Evolutionary conservation across 2,797 vertebrate species (phyloP), one percentile per base, ranked within the genome.

Genomic region (Eupleurogrammus muticus): DNA sequence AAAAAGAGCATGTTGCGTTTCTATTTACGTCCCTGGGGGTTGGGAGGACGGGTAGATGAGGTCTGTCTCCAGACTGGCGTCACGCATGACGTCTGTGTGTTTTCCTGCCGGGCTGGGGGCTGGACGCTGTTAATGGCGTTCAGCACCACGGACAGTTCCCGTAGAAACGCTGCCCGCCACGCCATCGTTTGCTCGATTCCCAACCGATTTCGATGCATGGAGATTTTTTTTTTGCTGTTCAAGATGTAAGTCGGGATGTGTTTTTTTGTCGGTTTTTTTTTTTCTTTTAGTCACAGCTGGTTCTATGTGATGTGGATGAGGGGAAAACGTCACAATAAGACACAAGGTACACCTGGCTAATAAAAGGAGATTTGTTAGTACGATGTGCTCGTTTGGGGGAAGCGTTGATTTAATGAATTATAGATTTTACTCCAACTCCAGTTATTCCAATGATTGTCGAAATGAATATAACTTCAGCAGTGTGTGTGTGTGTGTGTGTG

Each of bases 81-180:
- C 90, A 92, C 75, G 48, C 17, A 68, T 89, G 81, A 92, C 90
- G 88, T 89, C 67, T 71, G 71, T 71, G 79, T 83, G 71, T 84
- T 80, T 80, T 81, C 81, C 81, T 83, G 73, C 73, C 61, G 68
- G 44, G 69, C 56, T 77, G 62, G 65, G 48, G 17, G 68, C 65
- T 66, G 72, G 54, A 75, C 42, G 75, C 48, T 12, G 46, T 51
- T 71, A 77, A 89, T 89, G 85, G 69, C 80, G 88, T 67, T 93
- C 91, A 94, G 93, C 28, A 93, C 92, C 87, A 79, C 65, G 87
- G 92, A 79, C 82, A 94, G 92, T 77, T 84, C 78, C 68, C 12
- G 55, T 34, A 13, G 36, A 23, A 66, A 16, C 38, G 67, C 10
- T 2, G 40, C 7, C 51, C 0, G 57, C 40, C 14, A 52, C 56